A percentile compares a stretch with the other conserved stretches of the same genome.
Conservation (phyloP, 2,888 invertebrate species). For the Dorcus hopei region DNA sequence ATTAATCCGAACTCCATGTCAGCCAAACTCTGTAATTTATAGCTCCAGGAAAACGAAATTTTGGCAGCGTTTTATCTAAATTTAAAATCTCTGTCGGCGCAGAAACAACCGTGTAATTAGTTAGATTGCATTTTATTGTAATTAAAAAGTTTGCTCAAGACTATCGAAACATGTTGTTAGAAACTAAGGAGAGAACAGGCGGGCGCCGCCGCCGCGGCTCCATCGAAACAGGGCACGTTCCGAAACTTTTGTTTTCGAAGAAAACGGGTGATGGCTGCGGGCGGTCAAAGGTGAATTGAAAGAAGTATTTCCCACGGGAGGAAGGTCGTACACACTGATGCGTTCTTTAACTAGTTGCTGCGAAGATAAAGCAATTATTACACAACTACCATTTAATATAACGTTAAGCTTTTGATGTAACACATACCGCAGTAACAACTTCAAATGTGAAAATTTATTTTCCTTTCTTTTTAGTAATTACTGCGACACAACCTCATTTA, state of each 20-base stretch:
- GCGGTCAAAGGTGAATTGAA: constrained; percentile 12
- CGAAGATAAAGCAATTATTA: background rate
- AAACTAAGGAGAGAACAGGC: background rate
- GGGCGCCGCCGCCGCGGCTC: background rate
- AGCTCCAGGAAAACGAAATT: constrained; percentile 48
- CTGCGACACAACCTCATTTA: too few species aligned
- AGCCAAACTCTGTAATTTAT: constrained; percentile 49
- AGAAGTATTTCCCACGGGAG: constrained; percentile 15
- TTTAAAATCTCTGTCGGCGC: constrained; percentile 48
- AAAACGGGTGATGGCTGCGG: constrained; percentile 4
- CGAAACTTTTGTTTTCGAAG: constrained; percentile 12
- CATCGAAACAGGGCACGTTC: constrained; percentile 4
- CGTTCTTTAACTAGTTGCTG: background rate
- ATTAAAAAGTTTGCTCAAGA: constrained; percentile 44
- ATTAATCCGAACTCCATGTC: constrained; percentile 51
- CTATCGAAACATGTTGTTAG: constrained; percentile 2
- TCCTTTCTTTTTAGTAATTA: too few species aligned
- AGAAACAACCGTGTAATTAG: constrained; percentile 47
- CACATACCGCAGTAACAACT: background rate
- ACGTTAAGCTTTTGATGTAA: background rate
- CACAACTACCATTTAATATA: background rate
- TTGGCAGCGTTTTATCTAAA: constrained; percentile 52
- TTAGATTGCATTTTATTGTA: constrained; percentile 48
- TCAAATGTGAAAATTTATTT: too few species aligned
- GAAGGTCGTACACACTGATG: background rate